Evolutionary conservation across 1,140 invertebrate species (phyloP).

Genomic region (Ladona fulva): DNA sequence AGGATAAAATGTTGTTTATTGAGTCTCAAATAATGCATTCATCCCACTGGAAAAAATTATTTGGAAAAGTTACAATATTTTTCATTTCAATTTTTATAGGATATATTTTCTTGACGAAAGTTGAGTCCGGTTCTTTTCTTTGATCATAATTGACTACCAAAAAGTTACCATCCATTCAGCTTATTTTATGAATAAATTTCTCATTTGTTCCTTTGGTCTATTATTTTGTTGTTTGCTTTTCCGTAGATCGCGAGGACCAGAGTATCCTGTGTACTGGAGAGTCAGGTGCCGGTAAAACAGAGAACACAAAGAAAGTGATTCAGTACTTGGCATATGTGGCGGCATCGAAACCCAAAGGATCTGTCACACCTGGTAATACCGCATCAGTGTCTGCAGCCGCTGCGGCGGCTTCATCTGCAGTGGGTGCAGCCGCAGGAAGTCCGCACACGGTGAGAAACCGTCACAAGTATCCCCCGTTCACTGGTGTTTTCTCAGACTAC

Average conservation of each 20-base stretch:
- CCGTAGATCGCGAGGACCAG: constrained; percentile 94
- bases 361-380: constrained; percentile 56
- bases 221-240: too few relatives aligned
- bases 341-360: constrained; percentile 85
- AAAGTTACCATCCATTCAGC: too few relatives aligned
- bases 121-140: too few relatives aligned
- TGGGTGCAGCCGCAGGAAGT: not conserved
- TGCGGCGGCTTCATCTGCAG: not conserved
- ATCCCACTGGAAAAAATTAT: too few relatives aligned
- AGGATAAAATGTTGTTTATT: too few relatives aligned
- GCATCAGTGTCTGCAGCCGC: constrained; percentile 41
- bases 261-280: constrained; percentile 99
- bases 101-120: too few relatives aligned
- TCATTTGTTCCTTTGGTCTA: too few relatives aligned
- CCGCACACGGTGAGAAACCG: not conserved
- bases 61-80: too few relatives aligned
- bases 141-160: too few relatives aligned
- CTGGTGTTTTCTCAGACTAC: not conserved
- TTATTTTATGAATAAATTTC: too few relatives aligned
- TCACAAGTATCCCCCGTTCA: not conserved
- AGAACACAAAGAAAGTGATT: constrained; percentile 99
- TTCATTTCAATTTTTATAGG: too few relatives aligned
- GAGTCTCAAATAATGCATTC: too few relatives aligned
- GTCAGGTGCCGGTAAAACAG: constrained; percentile 99
- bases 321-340: constrained; percentile 98